Base-by-base conservation (phyloP, 2,888 invertebrate genomes). In the Flexamia atlantica region DNA sequence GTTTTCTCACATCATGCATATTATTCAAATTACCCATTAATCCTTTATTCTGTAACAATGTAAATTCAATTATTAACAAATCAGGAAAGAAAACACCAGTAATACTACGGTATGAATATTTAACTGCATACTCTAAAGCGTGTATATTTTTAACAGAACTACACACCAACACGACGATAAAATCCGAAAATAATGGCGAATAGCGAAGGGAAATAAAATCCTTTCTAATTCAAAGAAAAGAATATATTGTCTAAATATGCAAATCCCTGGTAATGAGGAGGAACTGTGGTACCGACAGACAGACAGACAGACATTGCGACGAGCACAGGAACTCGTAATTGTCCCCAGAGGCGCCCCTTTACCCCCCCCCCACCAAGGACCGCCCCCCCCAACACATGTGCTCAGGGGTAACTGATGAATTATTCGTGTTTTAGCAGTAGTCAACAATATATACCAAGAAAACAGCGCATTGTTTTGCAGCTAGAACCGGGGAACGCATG, bases 281-380 rank as follows among this genome's bases (percentile, higher is more conserved):
- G 42, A 72, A 40, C 25, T 70, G 70, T 70, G 28, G 20, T 64
- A 25, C 32, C 23, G 32, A 70, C 20, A 40, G 36, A 72, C 72
- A 40, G 36, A 72, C 72, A 17, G 72, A 72, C 72, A 40, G 72
- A 40, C 36, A 68, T 68, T 32, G 32, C 68, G 30, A 10, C 32
- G 68, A 25, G 70, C 42, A 72, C 72, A 72, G 72, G 72, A 72
- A 72, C 72, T 72, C 14, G 72, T 72, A 72, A 72, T 72, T 72
- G 72, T 40, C 72, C 42, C 72, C 28, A 40, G 72, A 23, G 72
- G 72, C 72, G 30, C n/a, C 60, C 23, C 60, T n/a, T 23, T 25
- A 20, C 60, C 60, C 60, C 9, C 46, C 36, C 36, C 70, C n/a
- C 7, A 46, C 46, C n/a, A n/a, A n/a, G n/a, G 40, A 40, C 40